Conservation (phyloP, 2,888 invertebrate species). For the Emmelina monodactyla region DNA sequence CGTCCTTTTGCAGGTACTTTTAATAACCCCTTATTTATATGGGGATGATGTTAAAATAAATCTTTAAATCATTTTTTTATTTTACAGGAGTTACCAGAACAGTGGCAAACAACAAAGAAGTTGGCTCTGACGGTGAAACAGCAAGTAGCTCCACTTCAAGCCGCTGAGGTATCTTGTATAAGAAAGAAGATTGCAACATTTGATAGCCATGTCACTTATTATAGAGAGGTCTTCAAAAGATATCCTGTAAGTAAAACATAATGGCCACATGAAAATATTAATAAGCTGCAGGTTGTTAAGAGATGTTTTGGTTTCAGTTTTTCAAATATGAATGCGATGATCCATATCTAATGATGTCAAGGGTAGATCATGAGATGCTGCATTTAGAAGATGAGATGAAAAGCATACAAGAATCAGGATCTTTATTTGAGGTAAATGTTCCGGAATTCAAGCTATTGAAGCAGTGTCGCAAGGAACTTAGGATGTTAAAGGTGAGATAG, state of each 20-base stretch:
- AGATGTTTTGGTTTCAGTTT: conserved; percentile 44
- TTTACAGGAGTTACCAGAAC: conserved; percentile 87
- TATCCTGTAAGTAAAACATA: conserved; percentile 57
- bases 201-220: conserved; percentile 82
- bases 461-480: conserved; percentile 90
- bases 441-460: conserved; percentile 93
- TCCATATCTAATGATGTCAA: conserved; percentile 79
- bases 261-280: too few species aligned
- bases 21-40: too few species aligned
- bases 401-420: conserved; percentile 87
- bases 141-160: conserved; percentile 93
- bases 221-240: conserved; percentile 87
- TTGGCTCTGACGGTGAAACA: conserved; percentile 90
- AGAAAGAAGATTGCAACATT: conserved; percentile 86
- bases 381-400: conserved; percentile 86
- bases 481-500: conserved; percentile 77
- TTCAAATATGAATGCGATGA: conserved; percentile 77
- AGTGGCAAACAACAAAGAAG: conserved; percentile 95
- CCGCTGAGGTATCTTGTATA: conserved; percentile 91
- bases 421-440: conserved; percentile 92
- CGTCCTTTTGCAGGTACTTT: conserved; percentile 77
- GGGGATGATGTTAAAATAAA: too few species aligned
- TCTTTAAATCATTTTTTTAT: conserved; percentile 6
- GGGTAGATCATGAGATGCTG: conserved; percentile 79
- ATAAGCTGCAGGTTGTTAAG: neutral